These are phyloP conservation scores for Adelges cooleyi DNA, from an alignment of 1,140 invertebrate species.

Conservation along the genomic window DNA sequence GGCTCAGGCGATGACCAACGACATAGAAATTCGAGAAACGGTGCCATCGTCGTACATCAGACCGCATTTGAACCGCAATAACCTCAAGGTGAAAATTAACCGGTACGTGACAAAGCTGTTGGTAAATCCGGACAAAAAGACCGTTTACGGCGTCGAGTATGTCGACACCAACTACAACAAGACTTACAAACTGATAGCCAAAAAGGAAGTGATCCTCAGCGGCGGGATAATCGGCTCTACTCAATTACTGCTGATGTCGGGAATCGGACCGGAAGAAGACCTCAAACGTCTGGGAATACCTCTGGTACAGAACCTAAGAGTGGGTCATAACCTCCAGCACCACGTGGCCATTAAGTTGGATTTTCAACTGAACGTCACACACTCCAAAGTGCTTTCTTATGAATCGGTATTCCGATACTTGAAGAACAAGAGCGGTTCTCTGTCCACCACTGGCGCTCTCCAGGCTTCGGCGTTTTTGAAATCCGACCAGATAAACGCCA, in stretches of 20 bases:
- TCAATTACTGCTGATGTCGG: constrained; percentile 73
- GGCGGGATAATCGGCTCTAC: constrained; percentile 68
- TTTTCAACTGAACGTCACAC: constrained; percentile 35
- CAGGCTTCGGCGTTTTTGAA: constrained; percentile 4
- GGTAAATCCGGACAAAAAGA: constrained; percentile 48
- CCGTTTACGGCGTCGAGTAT: constrained; percentile 41
- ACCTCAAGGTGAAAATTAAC: constrained; percentile 58
- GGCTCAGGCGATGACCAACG: constrained; percentile 40
- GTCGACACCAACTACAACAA: constrained; percentile 34
- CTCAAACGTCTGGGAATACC: constrained; percentile 54
- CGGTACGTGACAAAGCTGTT: constrained; percentile 57
- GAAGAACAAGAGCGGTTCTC: not conserved
- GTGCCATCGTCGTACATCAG: constrained; percentile 46
- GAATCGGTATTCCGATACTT: constrained; percentile 7
- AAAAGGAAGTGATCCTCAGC: constrained; percentile 54
- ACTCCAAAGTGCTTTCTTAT: not conserved
- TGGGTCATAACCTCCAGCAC: constrained; percentile 52
- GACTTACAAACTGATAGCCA: constrained; percentile 41
- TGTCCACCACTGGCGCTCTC: constrained; percentile 19
- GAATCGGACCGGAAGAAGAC: constrained; percentile 65
- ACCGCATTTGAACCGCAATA: constrained; percentile 41
- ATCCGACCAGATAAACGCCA: constrained; percentile 10
- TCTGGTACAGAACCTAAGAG: constrained; percentile 50
- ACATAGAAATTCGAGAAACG: constrained; percentile 37
- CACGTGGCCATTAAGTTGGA: constrained; percentile 7